Conservation (phyloP, 2,113 vertebrate species). For the Gasterosteus aculeatus region DNA sequence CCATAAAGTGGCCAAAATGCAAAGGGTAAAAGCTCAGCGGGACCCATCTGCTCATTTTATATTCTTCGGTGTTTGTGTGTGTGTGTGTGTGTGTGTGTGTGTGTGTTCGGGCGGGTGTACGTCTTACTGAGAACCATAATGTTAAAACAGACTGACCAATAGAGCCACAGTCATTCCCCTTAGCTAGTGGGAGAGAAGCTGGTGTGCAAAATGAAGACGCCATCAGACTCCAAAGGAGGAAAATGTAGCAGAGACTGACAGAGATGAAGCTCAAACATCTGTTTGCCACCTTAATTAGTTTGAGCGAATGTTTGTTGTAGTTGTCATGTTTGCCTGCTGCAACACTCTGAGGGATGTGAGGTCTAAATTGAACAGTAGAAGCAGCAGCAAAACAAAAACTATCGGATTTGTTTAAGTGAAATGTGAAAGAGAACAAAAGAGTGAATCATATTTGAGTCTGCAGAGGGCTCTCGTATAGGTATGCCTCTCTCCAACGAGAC, state of each 20-base stretch:
- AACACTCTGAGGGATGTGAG: conserved; percentile 13
- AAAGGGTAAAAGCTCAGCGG: neutral
- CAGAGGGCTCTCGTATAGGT: neutral
- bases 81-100: neutral
- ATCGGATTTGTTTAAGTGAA: neutral
- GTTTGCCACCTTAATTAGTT: conserved; percentile 59
- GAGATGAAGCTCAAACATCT: conserved; percentile 57
- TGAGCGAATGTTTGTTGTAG: conserved; percentile 24
- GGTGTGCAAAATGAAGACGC: conserved; percentile 6
- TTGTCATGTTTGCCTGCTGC: conserved; percentile 16
- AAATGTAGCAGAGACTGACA: conserved; percentile 40
- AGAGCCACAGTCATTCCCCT: neutral
- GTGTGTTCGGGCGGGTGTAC: neutral
- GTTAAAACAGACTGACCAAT: neutral
- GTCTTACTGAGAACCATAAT: neutral
- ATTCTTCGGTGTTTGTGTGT: neutral
- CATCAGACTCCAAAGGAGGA: conserved; percentile 16
- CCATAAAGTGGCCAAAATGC: neutral
- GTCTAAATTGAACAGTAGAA: conserved; percentile 34
- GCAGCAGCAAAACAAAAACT: neutral
- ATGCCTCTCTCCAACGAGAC: neutral
- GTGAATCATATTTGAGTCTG: neutral
- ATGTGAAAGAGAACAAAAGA: neutral
- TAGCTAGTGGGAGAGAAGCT: neutral
- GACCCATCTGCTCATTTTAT: neutral